Evolutionary conservation across 1,140 invertebrate genomes (phyloP).

Genomic region (Scaptomyza pallida): DNA sequence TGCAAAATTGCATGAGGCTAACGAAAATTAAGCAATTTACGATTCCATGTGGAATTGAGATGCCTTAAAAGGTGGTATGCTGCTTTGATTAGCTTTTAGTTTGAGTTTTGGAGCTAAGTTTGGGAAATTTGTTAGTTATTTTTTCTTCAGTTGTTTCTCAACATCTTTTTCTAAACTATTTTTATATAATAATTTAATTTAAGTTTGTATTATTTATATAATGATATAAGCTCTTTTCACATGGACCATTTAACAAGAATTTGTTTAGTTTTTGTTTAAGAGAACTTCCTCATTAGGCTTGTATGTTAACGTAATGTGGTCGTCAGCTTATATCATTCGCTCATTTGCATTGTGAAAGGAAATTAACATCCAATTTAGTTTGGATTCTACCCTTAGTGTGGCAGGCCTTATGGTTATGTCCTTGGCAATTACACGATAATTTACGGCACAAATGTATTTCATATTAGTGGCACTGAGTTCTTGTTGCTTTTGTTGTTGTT

Average conservation of each 20-base stretch:
- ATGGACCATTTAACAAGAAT: no score
- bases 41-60: neutral
- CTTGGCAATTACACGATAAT: conserved; percentile 69
- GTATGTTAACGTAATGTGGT: conserved; percentile 20
- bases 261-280: neutral
- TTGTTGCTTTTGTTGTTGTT: conserved; percentile 34
- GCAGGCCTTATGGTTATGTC: conserved; percentile 17
- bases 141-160: no score
- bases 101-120: no score
- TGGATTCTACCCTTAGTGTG: conserved; percentile 7
- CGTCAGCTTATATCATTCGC: conserved; percentile 54
- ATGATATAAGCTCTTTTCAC: no score
- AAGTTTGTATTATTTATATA: no score
- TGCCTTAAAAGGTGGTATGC: neutral
- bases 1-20: neutral
- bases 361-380: conserved; percentile 61
- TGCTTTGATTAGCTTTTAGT: no score
- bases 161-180: no score
- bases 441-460: conserved; percentile 71
- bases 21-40: neutral
- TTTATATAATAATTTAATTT: no score
- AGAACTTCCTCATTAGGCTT: conserved; percentile 1
- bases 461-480: conserved; percentile 57
- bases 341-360: conserved; percentile 57
- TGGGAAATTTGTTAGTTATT: no score